Conservation (phyloP, 2,797 vertebrate species). For the Crypturellus tataupa region DNA sequence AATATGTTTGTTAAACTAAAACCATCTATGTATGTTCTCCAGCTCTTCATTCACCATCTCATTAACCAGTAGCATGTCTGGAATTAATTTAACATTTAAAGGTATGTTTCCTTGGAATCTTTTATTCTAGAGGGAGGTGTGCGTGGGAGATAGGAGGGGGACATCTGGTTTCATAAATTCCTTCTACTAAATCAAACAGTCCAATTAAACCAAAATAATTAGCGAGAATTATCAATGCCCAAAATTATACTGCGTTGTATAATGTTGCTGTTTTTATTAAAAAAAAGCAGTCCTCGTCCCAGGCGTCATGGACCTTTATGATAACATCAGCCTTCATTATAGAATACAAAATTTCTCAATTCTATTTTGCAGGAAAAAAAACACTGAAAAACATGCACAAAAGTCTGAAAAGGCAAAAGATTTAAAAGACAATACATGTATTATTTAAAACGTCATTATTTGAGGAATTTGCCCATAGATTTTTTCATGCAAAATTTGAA, state of each 20-base stretch:
- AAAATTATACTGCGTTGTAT: not conserved
- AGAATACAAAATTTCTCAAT: not conserved
- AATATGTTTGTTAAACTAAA: slow-evolving; percentile 74
- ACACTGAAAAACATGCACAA: too few relatives aligned
- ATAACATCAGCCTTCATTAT: not conserved
- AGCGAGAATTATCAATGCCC: not conserved
- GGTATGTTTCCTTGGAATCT: slow-evolving; percentile 38
- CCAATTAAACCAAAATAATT: not conserved
- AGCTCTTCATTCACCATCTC: slow-evolving; percentile 63
- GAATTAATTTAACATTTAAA: slow-evolving; percentile 65
- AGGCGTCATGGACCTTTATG: not conserved
- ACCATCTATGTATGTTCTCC: slow-evolving; percentile 57
- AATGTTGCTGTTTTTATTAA: not conserved
- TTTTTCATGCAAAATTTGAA: not conserved
- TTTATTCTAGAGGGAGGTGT: not conserved
- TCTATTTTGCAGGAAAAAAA: not conserved
- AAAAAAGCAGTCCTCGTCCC: not conserved
- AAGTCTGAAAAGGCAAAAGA: not conserved
- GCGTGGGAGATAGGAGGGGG: not conserved
- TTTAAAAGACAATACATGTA: not conserved
- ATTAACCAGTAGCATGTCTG: slow-evolving; percentile 66
- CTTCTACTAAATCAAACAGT: not conserved
- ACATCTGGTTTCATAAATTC: not conserved
- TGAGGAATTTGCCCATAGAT: not conserved
- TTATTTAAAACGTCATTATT: not conserved